These are phyloP conservation scores for Myanophis thanlyinensis DNA, from an alignment of 2,113 vertebrate genomes.

Conservation along the genomic window DNA sequence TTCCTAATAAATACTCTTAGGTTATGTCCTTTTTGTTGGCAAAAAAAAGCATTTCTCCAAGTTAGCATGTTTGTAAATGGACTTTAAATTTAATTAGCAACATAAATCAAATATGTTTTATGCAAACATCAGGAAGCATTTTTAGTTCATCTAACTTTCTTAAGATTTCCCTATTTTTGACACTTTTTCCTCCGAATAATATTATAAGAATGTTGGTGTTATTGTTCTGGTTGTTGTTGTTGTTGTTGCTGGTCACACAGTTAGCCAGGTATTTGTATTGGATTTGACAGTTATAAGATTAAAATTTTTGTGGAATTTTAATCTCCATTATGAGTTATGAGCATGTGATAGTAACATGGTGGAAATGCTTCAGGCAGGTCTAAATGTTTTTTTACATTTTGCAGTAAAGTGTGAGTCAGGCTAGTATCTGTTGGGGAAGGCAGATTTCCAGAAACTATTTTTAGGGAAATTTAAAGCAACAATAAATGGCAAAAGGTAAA, in stretches of 20 bases:
- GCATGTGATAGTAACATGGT: neutral
- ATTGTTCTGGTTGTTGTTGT: neutral
- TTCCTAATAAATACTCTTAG: constrained; percentile 4
- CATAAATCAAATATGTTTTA: neutral
- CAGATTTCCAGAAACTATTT: neutral
- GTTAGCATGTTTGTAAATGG: neutral
- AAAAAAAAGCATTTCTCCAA: neutral
- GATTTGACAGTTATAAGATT: neutral
- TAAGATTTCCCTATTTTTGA: neutral
- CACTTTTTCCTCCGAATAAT: neutral
- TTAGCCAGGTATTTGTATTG: neutral
- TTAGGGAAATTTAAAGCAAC: neutral
- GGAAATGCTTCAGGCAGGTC: neutral
- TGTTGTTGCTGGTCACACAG: neutral
- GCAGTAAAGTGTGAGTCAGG: neutral
- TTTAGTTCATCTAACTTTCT: neutral
- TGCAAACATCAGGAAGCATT: neutral
- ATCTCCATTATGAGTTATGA: neutral
- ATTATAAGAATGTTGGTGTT: neutral
- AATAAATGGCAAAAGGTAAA: neutral
- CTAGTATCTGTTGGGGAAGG: neutral
- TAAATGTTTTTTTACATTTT: neutral
- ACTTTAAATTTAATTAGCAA: neutral
- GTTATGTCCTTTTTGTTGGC: constrained; percentile 3
- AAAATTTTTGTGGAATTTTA: neutral